Evolutionary conservation across 1,140 invertebrate species (phyloP).

Genomic region (Drosophila auraria): DNA sequence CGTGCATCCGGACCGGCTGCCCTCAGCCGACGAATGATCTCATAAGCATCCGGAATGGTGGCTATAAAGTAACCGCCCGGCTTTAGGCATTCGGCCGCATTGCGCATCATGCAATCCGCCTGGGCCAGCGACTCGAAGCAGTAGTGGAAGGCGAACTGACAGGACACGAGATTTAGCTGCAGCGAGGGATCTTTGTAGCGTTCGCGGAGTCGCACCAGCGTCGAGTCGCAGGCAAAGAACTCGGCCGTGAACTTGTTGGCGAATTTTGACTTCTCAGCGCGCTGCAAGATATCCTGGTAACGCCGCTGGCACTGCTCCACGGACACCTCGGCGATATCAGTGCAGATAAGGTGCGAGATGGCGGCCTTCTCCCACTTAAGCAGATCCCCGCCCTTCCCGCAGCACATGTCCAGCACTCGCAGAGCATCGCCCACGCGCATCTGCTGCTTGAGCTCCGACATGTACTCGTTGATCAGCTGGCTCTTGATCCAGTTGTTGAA

Average conservation of each 20-base stretch:
- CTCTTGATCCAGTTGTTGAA: constrained; percentile 99
- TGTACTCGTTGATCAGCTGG: constrained; percentile 93
- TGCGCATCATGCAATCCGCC: constrained; percentile 96
- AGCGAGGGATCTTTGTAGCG: constrained; percentile 90
- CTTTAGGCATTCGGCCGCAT: constrained; percentile 94
- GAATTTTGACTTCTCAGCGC: constrained; percentile 73
- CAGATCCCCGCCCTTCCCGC: constrained; percentile 98
- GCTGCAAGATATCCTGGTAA: constrained; percentile 87
- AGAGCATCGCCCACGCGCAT: constrained; percentile 87
- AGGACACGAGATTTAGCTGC: constrained; percentile 95
- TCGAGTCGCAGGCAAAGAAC: constrained; percentile 96
- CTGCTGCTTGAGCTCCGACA: constrained; percentile 88
- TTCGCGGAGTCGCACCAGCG: constrained; percentile 91
- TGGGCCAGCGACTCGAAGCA: constrained; percentile 97
- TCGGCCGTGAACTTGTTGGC: constrained; percentile 91
- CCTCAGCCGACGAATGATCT: constrained; percentile 90
- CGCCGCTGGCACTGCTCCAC: constrained; percentile 93
- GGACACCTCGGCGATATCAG: constrained; percentile 97
- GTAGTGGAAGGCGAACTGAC: constrained; percentile 99
- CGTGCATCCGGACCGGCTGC: constrained; percentile 87
- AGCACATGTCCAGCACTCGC: constrained; percentile 91
- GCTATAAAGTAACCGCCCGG: constrained; percentile 98
- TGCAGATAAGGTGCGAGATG: constrained; percentile 95
- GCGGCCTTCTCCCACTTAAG: constrained; percentile 96
- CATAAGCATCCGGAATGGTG: constrained; percentile 96